These are phyloP conservation scores for Aldrovandia affinis DNA, from an alignment of 2,797 vertebrate genomes.

Conservation along the genomic window DNA sequence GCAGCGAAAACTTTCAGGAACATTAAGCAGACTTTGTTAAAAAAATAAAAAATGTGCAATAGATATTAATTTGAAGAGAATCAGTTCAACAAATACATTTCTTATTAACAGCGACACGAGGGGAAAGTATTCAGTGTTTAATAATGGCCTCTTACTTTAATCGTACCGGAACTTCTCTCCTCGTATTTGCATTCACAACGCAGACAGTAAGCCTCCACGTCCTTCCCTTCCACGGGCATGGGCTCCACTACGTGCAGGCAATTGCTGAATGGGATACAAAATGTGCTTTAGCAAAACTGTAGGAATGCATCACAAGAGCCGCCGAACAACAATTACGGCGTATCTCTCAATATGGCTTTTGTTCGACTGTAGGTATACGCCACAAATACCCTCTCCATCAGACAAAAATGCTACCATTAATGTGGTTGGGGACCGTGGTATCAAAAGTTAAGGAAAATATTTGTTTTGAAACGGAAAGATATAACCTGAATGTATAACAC, in stretches of 20 bases:
- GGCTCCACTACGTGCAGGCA: constrained; percentile 96
- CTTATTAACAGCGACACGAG: background rate
- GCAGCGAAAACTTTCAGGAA: background rate
- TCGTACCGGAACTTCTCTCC: constrained; percentile 95
- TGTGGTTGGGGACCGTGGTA: background rate
- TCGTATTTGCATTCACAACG: constrained; percentile 99
- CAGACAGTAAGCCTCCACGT: constrained; percentile 96
- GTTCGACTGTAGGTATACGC: background rate
- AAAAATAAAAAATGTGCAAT: background rate
- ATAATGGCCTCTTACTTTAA: constrained; percentile 80
- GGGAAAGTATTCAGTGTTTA: background rate
- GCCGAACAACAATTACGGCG: background rate
- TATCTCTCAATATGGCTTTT: too few relatives aligned
- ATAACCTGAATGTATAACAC: too few relatives aligned
- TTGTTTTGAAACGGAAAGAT: too few relatives aligned
- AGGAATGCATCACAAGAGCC: background rate
- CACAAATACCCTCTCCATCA: background rate
- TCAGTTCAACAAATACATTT: background rate
- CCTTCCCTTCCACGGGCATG: constrained; percentile 93
- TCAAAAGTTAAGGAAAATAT: too few relatives aligned
- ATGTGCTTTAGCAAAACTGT: background rate
- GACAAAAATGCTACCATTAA: background rate
- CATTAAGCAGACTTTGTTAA: background rate
- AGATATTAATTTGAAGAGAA: background rate
- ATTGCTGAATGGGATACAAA: constrained; percentile 74